phyloP scores from a whole-genome alignment of 2,888 invertebrate species.

The Empis livida region DNA sequence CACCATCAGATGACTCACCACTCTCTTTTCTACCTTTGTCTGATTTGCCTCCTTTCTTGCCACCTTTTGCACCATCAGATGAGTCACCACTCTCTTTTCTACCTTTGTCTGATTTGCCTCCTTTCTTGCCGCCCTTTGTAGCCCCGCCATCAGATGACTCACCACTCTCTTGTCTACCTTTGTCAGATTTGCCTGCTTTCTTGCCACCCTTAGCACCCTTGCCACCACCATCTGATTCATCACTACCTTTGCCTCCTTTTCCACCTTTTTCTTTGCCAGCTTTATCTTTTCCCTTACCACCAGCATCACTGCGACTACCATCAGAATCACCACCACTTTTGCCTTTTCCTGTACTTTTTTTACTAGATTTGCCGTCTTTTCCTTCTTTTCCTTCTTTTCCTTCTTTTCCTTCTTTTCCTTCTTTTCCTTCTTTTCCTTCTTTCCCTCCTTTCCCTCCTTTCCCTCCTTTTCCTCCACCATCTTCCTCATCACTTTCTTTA shows the following conservation, averaged over 20 bases:
- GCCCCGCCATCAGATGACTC: conserved; percentile 2
- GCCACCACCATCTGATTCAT: background rate
- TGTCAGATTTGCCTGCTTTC: background rate
- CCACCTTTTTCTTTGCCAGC: background rate
- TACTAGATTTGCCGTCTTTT: background rate
- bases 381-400: no score
- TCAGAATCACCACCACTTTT: background rate
- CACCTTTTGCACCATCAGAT: background rate
- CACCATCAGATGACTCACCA: no score
- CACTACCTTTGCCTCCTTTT: conserved; percentile 11
- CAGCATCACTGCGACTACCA: background rate
- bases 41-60: background rate
- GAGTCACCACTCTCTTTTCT: background rate
- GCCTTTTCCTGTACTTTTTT: background rate
- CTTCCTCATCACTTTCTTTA: background rate
- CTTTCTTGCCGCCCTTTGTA: background rate
- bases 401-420: background rate
- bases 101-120: background rate
- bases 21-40: background rate
- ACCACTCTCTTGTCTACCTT: conserved; percentile 3
- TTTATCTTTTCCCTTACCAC: background rate
- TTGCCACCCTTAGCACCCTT: background rate
- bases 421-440: background rate
- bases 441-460: no score
- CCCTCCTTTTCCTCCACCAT: background rate